Evolutionary conservation across 2,888 invertebrate genomes (phyloP), one percentile per base, ranked within the genome.

Genomic region (Parelbella ahira): DNA sequence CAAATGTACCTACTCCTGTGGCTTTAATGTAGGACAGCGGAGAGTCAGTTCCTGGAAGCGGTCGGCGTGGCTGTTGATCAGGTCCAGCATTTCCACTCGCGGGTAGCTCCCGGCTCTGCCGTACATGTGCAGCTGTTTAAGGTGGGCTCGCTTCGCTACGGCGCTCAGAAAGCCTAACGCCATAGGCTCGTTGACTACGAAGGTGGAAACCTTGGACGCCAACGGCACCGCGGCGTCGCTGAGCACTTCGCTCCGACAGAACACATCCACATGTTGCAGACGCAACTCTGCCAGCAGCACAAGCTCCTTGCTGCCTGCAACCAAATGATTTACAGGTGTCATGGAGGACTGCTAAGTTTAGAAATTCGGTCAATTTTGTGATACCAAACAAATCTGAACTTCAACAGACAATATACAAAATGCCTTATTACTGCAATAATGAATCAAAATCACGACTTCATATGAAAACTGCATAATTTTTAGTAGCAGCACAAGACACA

Each of bases 11-110:
- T 9, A 38, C 38, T 30, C 29, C 2, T 10, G 1, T 7, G 29
- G 29, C 29, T n/a, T 29, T 1, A 38, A 21, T 1, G 29, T 38
- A 0, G 38, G 38, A n/a, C 38, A 38, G 2, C 38, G 38, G 0
- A 38, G 38, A 9, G 38, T 38, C 9, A 38, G 21, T 4, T 38
- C 38, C 23, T 15, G 8, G 10, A 38, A 30, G 9, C 30, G 29
- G 2, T 5, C 4, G 7, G 10, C 15, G 7, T 29, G 38, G 18
- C 15, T 29, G 15, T 13, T 10, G 21, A 37, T 12, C 5, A 37
- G 21, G 15, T 28, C 37, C 4, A 6, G 9, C 37, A 37, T 13
- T 20, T 37, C 37, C 0, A 13, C 28, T 1, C 29, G 21, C 1
- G 21, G 37, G 5, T 37, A 37, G 15, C 29, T 10, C 2, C 37